A percentile compares a stretch with the other conserved stretches of the same genome.
phyloP scores from a whole-genome alignment of 37 sponge, comb jelly and placozoan genomes.

The Halisarca cf. caerulea region DNA sequence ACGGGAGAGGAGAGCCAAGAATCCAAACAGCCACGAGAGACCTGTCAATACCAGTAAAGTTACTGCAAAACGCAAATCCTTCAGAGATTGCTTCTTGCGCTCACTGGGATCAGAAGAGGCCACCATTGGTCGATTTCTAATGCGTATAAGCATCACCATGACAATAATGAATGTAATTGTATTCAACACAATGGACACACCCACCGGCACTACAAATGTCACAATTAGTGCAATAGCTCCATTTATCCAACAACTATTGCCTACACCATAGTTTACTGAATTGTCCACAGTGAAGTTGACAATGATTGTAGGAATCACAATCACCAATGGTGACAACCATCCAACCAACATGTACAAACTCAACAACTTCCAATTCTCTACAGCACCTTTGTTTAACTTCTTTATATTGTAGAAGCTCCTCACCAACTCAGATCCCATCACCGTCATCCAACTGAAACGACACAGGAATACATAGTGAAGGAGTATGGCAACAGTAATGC shows the following conservation, averaged over 20 bases:
- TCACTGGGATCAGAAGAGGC: background rate
- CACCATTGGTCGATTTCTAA: background rate
- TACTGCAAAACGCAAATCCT: constrained; percentile 13
- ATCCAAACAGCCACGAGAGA: constrained; percentile 63
- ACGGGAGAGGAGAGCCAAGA: constrained; percentile 28
- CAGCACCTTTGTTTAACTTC: background rate
- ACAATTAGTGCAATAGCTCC: constrained; percentile 31
- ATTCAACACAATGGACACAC: constrained; percentile 34
- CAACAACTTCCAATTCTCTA: background rate
- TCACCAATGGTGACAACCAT: constrained; percentile 46
- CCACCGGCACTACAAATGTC: constrained; percentile 41
- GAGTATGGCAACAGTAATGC: constrained; percentile 20
- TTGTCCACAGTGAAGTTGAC: constrained; percentile 39
- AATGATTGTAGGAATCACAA: constrained; percentile 13
- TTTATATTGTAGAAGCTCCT: constrained; percentile 1
- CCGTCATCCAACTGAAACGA: constrained; percentile 57
- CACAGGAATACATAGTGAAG: constrained; percentile 54
- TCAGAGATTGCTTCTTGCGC: no score
- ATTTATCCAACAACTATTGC: constrained; percentile 57
- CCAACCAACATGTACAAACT: constrained; percentile 31
- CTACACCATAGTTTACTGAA: constrained; percentile 47
- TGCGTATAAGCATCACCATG: background rate
- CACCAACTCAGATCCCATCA: constrained; percentile 28
- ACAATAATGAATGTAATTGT: background rate
- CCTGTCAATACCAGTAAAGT: constrained; percentile 38